Evolutionary conservation across 2,888 invertebrate species (phyloP).

Genomic region (Drosophila histrio): DNA sequence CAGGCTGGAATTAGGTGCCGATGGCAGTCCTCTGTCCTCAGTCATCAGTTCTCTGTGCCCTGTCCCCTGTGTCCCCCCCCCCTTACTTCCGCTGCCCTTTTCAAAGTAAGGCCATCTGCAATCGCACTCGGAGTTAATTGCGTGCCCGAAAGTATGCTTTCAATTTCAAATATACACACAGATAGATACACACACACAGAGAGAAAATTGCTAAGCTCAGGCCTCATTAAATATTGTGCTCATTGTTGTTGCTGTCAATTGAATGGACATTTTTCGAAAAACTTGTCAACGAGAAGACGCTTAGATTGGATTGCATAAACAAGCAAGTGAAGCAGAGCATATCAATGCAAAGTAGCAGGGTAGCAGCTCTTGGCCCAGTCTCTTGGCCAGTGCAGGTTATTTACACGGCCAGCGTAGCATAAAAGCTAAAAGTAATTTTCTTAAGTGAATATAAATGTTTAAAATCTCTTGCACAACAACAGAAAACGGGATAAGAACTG

Average conservation of each 20-base stretch:
- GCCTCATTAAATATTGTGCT: constrained; percentile 40
- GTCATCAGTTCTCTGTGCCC: not conserved
- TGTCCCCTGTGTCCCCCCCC: not conserved
- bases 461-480: constrained; percentile 54
- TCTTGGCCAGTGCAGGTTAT: constrained; percentile 42
- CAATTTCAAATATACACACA: constrained; percentile 36
- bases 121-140: constrained; percentile 40
- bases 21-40: constrained; percentile 8
- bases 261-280: constrained; percentile 30
- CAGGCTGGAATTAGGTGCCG: constrained; percentile 57
- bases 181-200: not conserved
- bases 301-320: constrained; percentile 58
- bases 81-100: not conserved
- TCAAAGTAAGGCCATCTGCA: constrained; percentile 5
- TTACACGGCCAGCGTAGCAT: constrained; percentile 59
- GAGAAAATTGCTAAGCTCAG: constrained; percentile 24
- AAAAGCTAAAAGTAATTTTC: constrained; percentile 77
- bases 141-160: constrained; percentile 46
- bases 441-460: constrained; percentile 81
- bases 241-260: constrained; percentile 36
- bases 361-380: not conserved
- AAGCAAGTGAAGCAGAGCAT: constrained; percentile 44
- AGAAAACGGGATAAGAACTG: constrained; percentile 6
- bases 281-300: constrained; percentile 53
- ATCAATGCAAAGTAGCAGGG: constrained; percentile 48